Percentiles rank a stretch among this genome's conserved stretches.
Conservation (phyloP, 2,888 invertebrate genomes). For the Tiliacea citrago region DNA sequence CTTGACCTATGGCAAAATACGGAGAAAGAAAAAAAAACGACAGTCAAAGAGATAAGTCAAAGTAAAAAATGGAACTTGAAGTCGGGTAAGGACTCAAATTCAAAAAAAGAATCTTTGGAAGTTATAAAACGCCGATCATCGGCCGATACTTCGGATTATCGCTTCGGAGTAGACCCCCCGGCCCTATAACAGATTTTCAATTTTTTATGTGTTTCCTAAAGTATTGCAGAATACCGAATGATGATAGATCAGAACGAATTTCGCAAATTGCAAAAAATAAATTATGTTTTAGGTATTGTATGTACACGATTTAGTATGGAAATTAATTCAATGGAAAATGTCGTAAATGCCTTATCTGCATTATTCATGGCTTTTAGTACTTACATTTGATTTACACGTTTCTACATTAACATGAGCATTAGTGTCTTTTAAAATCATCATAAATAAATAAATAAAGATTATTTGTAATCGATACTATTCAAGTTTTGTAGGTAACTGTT, state of each 20-base stretch:
- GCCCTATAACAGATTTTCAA: too few species aligned
- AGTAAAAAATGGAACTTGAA: too few species aligned
- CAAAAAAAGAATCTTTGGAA: too few species aligned
- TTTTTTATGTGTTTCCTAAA: neutral
- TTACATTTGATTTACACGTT: slow-evolving; percentile 48
- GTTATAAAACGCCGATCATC: too few species aligned
- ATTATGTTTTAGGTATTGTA: neutral
- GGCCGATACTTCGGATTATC: too few species aligned
- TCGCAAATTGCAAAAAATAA: slow-evolving; percentile 9
- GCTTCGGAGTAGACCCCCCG: too few species aligned
- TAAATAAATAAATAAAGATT: slow-evolving; percentile 34
- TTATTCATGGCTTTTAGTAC: slow-evolving; percentile 30
- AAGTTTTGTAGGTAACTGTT: neutral
- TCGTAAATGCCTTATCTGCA: slow-evolving; percentile 29
- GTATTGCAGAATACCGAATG: neutral
- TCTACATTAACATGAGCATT: slow-evolving; percentile 32
- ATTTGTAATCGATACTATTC: neutral
- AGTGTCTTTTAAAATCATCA: slow-evolving; percentile 36
- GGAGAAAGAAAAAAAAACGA: too few species aligned
- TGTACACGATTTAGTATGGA: slow-evolving; percentile 34
- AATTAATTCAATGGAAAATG: slow-evolving; percentile 48
- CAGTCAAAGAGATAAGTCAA: too few species aligned
- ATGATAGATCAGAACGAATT: neutral
- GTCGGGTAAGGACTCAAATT: too few species aligned
- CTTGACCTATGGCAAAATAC: too few species aligned